Percentiles rank a stretch among this genome's conserved stretches.
phyloP scores from a whole-genome alignment of 2,888 invertebrate genomes.

The Malachius bipustulatus region DNA sequence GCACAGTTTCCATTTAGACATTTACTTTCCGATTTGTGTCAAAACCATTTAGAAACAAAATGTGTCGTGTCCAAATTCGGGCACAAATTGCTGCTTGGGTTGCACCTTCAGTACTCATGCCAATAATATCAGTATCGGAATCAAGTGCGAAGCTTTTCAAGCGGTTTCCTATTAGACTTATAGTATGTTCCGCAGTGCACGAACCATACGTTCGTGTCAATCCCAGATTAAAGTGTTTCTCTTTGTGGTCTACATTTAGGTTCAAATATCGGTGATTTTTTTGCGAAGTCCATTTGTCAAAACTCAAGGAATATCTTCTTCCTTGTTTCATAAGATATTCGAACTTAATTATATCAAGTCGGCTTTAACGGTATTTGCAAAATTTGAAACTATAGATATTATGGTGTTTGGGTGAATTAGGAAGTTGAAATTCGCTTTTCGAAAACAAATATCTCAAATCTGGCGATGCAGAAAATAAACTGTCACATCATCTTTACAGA shows the following conservation, averaged over 20 bases:
- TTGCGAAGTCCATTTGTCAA: constrained; percentile 16
- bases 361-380: constrained; percentile 15
- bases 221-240: constrained; percentile 17
- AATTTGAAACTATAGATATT: constrained; percentile 14
- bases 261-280: constrained; percentile 17
- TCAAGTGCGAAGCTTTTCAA: constrained; percentile 15
- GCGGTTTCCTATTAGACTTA: constrained; percentile 13
- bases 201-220: constrained; percentile 16
- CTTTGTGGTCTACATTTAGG: constrained; percentile 16
- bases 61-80: no score
- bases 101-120: constrained; percentile 14
- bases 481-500: constrained; percentile 12
- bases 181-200: constrained; percentile 15
- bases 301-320: constrained; percentile 10
- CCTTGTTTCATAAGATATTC: constrained; percentile 6
- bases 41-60: no score
- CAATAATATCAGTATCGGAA: constrained; percentile 17
- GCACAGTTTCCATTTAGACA: no score
- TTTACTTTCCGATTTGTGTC: no score
- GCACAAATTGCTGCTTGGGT: no score
- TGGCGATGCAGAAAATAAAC: constrained; percentile 13
- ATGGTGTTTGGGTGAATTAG: constrained; percentile 16
- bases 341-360: constrained; percentile 14
- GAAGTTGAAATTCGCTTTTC: constrained; percentile 15
- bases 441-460: constrained; percentile 17